These are phyloP conservation scores for Campylomormyrus tamandua DNA, from an alignment of 2,113 vertebrate genomes.

Conservation along the genomic window DNA sequence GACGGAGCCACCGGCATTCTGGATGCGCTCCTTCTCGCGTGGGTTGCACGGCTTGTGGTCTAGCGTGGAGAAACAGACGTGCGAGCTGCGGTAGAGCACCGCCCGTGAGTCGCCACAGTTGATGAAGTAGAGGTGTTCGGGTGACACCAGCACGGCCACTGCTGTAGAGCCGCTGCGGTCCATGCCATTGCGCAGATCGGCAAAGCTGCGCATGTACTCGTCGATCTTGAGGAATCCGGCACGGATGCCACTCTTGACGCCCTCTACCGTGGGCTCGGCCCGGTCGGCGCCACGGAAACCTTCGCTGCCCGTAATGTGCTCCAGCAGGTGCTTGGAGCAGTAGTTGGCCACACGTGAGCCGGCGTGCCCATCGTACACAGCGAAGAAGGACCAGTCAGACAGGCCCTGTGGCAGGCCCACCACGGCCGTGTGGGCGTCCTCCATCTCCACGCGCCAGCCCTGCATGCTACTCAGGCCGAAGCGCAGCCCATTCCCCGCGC, in stretches of 20 bases:
- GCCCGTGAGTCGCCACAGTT: conserved; percentile 96
- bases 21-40: conserved; percentile 92
- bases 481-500: conserved; percentile 84
- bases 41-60: conserved; percentile 99
- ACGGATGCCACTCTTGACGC: conserved; percentile 87
- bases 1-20: conserved; percentile 95
- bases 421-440: conserved; percentile 93
- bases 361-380: conserved; percentile 93
- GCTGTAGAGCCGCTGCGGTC: conserved; percentile 96
- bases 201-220: conserved; percentile 96
- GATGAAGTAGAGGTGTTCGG: conserved; percentile 90
- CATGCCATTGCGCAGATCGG: conserved; percentile 92
- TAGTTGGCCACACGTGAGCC: conserved; percentile 97
- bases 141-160: conserved; percentile 88
- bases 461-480: conserved; percentile 98
- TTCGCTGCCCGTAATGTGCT: conserved; percentile 82
- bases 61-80: conserved; percentile 93
- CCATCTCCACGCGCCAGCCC: conserved; percentile 98
- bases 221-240: conserved; percentile 96
- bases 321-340: conserved; percentile 88
- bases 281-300: conserved; percentile 59
- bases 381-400: conserved; percentile 95
- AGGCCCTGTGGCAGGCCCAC: conserved; percentile 86
- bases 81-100: conserved; percentile 82
- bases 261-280: conserved; percentile 74